Evolutionary conservation across 1,140 invertebrate genomes (phyloP), one percentile per base, ranked within the genome.

Genomic region (Euglossa dilemma): DNA sequence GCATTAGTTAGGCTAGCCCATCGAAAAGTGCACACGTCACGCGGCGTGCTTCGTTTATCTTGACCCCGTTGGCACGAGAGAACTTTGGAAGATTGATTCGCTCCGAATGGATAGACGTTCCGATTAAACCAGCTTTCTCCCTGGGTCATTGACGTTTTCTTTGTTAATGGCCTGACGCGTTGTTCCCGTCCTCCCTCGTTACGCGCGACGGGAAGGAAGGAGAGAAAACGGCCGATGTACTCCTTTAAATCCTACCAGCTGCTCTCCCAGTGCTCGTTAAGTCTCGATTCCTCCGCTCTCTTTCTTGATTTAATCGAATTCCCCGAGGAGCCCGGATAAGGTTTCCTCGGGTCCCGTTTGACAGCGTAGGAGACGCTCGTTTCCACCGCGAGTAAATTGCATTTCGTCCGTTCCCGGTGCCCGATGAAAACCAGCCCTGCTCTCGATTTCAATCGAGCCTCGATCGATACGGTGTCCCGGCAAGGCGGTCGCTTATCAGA

Each of bases 1-100:
- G 59, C n/a, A 36, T 52, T 52, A 47, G 59, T 76, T 76, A 52
- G 47, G 59, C 14, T 12, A 16, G 12, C 18, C 11, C 11, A 47
- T 76, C 25, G 59, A 76, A 50, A 76, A 76, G 59, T 76, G 74
- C 45, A n/a, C 59, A n/a, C 59, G 74, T 76, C 74, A 76, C 23
- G 45, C 59, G 14, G 59, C 18, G 45, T 36, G 45, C 63, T 63
- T 63, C 73, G 59, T 76, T 76, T 64, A 76, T 76, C 74, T 76
- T 64, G 59, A 76, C 59, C 59, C 36, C 25, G 47, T 64, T 76
- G 57, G 47, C 74, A 76, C 20, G 74, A 52, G 23, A 25, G 25
- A 64, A 52, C 25, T 64, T 50, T 23, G 47, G 25, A 63, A 64
- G 59, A 63, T 76, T 52, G 74, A 76, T 76, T 64, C 28, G 47